Evolutionary conservation across 2,797 vertebrate species (phyloP), one percentile per base, ranked within the genome.

Genomic region (Philypnodon macrostomus): DNA sequence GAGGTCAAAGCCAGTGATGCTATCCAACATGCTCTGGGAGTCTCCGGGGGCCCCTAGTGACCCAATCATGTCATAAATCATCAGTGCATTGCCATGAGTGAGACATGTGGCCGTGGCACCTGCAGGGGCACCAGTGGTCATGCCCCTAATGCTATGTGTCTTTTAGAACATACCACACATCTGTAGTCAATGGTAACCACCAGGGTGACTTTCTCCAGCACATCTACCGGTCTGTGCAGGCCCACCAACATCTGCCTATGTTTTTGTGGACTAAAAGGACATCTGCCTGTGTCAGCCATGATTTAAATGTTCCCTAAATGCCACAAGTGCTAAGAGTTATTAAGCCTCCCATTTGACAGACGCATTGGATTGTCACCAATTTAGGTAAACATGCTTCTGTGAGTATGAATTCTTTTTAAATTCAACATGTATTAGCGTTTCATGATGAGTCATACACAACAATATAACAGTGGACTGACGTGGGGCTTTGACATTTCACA

Each of bases 51-150:
- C 30, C 56, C 44, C 64, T 51, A 9, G 57, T 55, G 63, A 79
- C 77, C 57, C 56, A 53, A 26, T 54, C 46, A 5, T 69, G 79
- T 81, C 85, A 76, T 40, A 36, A 58, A 34, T 3, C 11, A 84
- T 86, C 65, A 76, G 59, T 65, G 47, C 70, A 63, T 57, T 63
- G 46, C 33, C 39, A 49, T 71, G 63, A 47, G 41, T 55, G 57
- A 27, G 61, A 67, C 59, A 50, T 57, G 65, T 36, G 37, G 40
- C 41, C 4, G 39, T 53, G 7, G 61, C 75, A 84, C 81, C 79
- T 81, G 80, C 78, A 85, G 84, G 69, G 76, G 26, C 63, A 60
- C 73, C 63, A n/a, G 67, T 33, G 71, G 81, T 51, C 52, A 73
- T 41, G 66, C 63, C 62, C 40, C 54, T 60, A 36, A 74, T 65